Conservation (phyloP, 2,888 invertebrate genomes). For the Copidosoma aretas region DNA sequence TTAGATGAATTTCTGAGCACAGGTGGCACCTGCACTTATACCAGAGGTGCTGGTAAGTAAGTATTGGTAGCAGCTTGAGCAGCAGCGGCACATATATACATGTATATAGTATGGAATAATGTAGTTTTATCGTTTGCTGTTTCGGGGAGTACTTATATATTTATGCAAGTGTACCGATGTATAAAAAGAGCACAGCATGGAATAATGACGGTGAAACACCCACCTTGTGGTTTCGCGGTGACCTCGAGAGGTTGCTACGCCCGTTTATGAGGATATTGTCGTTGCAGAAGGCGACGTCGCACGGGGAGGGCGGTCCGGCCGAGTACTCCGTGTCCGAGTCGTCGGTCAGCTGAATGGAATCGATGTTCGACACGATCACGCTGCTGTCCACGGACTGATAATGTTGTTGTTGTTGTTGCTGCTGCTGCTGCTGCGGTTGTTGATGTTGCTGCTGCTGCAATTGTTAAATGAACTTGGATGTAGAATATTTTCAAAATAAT, state of each 20-base stretch:
- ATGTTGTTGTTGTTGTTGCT: background rate
- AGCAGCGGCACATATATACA: no score
- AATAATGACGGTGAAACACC: no score
- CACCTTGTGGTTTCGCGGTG: slow-evolving; percentile 70
- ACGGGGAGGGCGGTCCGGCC: slow-evolving; percentile 78
- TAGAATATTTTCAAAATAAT: background rate
- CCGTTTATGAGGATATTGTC: slow-evolving; percentile 91
- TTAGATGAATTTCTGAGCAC: no score
- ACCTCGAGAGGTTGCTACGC: slow-evolving; percentile 78
- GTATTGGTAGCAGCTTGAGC: no score
- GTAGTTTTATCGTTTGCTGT: no score
- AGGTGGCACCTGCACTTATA: no score
- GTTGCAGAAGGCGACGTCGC: slow-evolving; percentile 83
- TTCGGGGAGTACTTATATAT: no score
- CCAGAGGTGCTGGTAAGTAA: no score
- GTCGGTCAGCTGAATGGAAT: slow-evolving; percentile 71
- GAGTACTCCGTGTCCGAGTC: slow-evolving; percentile 66
- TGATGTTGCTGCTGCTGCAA: no score
- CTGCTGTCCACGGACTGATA: slow-evolving; percentile 70
- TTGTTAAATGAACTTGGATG: background rate
- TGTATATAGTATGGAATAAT: no score
- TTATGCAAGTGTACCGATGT: no score
- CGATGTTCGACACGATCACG: slow-evolving; percentile 68
- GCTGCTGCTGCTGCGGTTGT: background rate
- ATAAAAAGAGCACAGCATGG: no score